Conservation (phyloP, 2,797 vertebrate species). For the Denticeps clupeoides region DNA sequence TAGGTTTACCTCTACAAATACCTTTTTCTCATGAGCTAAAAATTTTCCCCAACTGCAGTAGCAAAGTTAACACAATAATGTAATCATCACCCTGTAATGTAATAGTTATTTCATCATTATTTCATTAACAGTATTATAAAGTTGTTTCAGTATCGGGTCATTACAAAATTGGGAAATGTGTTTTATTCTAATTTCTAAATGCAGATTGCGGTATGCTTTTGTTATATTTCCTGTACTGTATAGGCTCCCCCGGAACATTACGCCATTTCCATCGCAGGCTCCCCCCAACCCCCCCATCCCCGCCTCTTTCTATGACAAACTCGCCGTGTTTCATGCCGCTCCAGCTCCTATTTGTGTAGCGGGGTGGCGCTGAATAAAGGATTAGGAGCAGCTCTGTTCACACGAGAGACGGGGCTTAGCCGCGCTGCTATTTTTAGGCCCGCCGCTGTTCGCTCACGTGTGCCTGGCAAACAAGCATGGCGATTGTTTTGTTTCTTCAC, state of each 20-base stretch:
- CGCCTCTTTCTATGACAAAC: background rate
- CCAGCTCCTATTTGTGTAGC: conserved; percentile 2
- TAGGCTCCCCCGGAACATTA: too few relatives aligned
- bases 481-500: conserved; percentile 12
- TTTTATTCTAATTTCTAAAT: background rate
- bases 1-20: too few relatives aligned
- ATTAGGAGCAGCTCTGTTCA: conserved; percentile 9
- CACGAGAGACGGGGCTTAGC: conserved; percentile 2
- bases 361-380: background rate
- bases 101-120: too few relatives aligned
- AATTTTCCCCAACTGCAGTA: too few relatives aligned
- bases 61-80: too few relatives aligned
- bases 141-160: too few relatives aligned
- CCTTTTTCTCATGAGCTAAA: too few relatives aligned
- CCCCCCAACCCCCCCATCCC: background rate
- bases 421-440: conserved; percentile 17
- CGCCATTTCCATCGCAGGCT: background rate
- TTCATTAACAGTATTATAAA: too few relatives aligned
- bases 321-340: background rate
- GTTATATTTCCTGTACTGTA: background rate
- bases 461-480: conserved; percentile 9
- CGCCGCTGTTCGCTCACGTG: conserved; percentile 3
- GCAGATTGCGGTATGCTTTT: too few relatives aligned
- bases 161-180: too few relatives aligned
- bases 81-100: too few relatives aligned